Conservation (phyloP, 2,113 vertebrate species). For the Clarias gariepinus region DNA sequence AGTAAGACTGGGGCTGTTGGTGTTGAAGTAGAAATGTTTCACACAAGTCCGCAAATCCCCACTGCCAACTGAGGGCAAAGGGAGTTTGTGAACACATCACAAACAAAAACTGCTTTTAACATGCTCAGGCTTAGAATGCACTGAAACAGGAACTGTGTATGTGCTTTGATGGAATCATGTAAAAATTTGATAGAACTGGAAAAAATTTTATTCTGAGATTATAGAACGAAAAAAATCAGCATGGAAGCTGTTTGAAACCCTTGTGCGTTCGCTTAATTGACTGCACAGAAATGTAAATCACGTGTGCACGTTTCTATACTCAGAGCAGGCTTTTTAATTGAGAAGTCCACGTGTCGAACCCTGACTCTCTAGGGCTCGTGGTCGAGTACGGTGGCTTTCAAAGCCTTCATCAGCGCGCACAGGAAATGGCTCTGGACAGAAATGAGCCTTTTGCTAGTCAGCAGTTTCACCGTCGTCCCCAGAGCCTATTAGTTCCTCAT, state of each 20-base stretch:
- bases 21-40: conserved; percentile 6
- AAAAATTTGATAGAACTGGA: background rate
- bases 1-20: conserved; percentile 23
- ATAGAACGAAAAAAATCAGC: background rate
- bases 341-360: background rate
- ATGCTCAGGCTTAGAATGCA: conserved; percentile 55
- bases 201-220: background rate
- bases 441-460: conserved; percentile 60
- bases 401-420: conserved; percentile 49
- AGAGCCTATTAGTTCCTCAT: conserved; percentile 58
- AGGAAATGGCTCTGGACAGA: conserved; percentile 60
- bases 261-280: background rate
- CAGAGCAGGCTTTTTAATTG: background rate
- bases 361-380: background rate
- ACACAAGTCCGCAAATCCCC: conserved; percentile 23
- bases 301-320: background rate
- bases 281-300: background rate
- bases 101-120: conserved; percentile 59
- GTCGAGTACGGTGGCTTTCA: conserved; percentile 24
- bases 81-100: conserved; percentile 32
- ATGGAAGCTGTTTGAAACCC: background rate
- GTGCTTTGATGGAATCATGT: conserved; percentile 1
- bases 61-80: conserved; percentile 4
- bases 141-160: conserved; percentile 34
- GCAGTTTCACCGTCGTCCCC: conserved; percentile 50